A percentile compares a stretch with the other conserved stretches of the same genome.
These are phyloP conservation scores for Meliscaeva auricollis DNA, from an alignment of 2,888 invertebrate genomes.

Conservation along the genomic window DNA sequence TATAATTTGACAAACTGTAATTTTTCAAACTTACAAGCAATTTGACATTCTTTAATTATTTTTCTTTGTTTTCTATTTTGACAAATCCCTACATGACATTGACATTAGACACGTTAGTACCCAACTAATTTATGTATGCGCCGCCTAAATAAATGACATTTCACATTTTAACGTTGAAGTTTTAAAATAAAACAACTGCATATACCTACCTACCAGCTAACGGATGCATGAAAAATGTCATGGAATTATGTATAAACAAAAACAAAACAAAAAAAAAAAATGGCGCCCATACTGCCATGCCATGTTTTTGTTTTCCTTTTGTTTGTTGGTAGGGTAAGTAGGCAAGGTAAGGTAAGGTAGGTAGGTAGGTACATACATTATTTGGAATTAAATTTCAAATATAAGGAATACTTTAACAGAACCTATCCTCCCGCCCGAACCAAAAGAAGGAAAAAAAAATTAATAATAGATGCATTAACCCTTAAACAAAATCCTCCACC, in stretches of 20 bases:
- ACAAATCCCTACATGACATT: conserved; percentile 2
- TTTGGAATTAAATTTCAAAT: conserved; percentile 48
- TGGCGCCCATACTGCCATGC: conserved; percentile 41
- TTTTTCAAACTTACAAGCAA: neutral
- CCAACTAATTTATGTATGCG: neutral
- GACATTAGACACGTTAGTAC: neutral
- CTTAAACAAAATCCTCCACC: conserved; percentile 38
- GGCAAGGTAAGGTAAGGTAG: no score
- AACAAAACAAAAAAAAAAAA: no score
- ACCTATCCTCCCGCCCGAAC: conserved; percentile 11
- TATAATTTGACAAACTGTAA: neutral
- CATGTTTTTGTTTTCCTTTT: conserved; percentile 2
- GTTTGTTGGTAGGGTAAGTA: neutral
- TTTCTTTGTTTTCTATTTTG: neutral
- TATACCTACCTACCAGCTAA: neutral
- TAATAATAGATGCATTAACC: conserved; percentile 68
- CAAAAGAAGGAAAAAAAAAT: conserved; percentile 22
- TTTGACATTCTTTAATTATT: neutral
- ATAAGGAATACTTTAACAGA: conserved; percentile 17
- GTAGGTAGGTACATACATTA: neutral
- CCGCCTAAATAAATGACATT: neutral
- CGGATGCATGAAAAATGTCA: conserved; percentile 1
- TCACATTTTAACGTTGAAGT: neutral
- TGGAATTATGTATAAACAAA: neutral
- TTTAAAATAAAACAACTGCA: neutral